phyloP scores from a whole-genome alignment of 2,888 invertebrate species.

The Leptothorax acervorum region DNA sequence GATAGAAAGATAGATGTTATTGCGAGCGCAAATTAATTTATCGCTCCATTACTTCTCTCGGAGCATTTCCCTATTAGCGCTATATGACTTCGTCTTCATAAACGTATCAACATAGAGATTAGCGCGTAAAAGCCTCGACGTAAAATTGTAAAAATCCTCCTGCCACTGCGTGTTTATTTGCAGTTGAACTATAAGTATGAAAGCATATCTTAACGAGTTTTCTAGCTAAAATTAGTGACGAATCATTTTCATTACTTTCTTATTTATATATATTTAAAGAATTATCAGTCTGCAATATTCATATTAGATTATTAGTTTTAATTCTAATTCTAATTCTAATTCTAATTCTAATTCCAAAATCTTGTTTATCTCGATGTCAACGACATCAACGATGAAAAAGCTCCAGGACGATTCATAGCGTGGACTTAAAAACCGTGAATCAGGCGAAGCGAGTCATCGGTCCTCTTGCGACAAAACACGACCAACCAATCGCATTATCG shows the following conservation, averaged over 20 bases:
- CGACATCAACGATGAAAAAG: background rate
- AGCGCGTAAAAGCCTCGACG: slow-evolving; percentile 11
- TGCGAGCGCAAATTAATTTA: slow-evolving; percentile 56
- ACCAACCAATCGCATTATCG: slow-evolving; percentile 77
- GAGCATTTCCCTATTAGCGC: slow-evolving; percentile 1
- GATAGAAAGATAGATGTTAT: slow-evolving; percentile 18
- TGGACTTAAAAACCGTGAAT: slow-evolving; percentile 57
- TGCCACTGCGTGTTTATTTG: background rate
- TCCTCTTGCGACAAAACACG: slow-evolving; percentile 59
- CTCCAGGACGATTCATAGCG: background rate
- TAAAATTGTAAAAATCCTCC: background rate
- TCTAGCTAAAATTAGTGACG: background rate
- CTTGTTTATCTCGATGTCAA: background rate
- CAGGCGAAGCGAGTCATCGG: slow-evolving; percentile 61
- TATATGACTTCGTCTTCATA: slow-evolving; percentile 28
- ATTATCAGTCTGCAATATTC: background rate
- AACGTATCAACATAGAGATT: slow-evolving; percentile 12
- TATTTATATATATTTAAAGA: background rate
- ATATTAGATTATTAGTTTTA: background rate
- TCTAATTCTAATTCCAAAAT: background rate
- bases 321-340: too few relatives aligned
- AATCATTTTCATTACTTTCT: background rate
- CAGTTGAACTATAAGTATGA: background rate
- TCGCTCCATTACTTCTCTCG: slow-evolving; percentile 31
- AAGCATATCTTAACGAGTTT: background rate